Percentiles rank a stretch among this genome's conserved stretches.
phyloP scores from a whole-genome alignment of 2,888 invertebrate genomes.

The Hydraecia micacea region DNA sequence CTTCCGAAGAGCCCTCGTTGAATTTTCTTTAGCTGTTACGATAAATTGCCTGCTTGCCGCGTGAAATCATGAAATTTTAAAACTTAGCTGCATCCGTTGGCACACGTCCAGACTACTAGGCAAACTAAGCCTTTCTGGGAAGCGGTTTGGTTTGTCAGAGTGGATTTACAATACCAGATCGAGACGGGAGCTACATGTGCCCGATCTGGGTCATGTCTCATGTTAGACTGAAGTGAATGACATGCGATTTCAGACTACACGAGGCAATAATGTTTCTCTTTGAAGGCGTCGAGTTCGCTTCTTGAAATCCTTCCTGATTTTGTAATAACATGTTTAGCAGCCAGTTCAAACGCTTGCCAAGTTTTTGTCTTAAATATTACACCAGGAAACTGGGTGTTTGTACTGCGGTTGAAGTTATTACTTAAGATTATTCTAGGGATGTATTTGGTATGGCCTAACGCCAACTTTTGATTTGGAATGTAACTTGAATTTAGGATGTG shows the following conservation, averaged over 20 bases:
- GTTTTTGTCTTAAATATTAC: constrained; percentile 51
- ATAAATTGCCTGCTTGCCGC: constrained; percentile 39
- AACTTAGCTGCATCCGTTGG: constrained; percentile 57
- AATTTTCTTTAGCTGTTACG: constrained; percentile 38
- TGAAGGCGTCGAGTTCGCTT: constrained; percentile 15
- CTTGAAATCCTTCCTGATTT: constrained; percentile 44
- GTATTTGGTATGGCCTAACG: constrained; percentile 34
- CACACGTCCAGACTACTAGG: constrained; percentile 53
- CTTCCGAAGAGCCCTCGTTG: constrained; percentile 2
- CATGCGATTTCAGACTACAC: constrained; percentile 31
- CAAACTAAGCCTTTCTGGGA: constrained; percentile 52
- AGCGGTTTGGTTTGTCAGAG: constrained; percentile 45
- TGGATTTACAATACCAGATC: constrained; percentile 58
- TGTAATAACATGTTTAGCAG: constrained; percentile 36
- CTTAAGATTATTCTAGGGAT: constrained; percentile 32
- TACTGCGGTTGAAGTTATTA: constrained; percentile 27
- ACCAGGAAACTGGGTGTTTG: constrained; percentile 54
- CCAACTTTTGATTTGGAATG: constrained; percentile 42
- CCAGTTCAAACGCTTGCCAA: constrained; percentile 45
- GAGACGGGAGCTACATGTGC: constrained; percentile 43
- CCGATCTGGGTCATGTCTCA: constrained; percentile 60
- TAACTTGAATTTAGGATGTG: constrained; percentile 18
- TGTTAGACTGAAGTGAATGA: constrained; percentile 47
- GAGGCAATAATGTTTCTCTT: constrained; percentile 30
- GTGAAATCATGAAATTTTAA: constrained; percentile 53